Evolutionary conservation across 1,140 invertebrate genomes (phyloP), one percentile per base, ranked within the genome.

Genomic region (Armadillidium nasatum): DNA sequence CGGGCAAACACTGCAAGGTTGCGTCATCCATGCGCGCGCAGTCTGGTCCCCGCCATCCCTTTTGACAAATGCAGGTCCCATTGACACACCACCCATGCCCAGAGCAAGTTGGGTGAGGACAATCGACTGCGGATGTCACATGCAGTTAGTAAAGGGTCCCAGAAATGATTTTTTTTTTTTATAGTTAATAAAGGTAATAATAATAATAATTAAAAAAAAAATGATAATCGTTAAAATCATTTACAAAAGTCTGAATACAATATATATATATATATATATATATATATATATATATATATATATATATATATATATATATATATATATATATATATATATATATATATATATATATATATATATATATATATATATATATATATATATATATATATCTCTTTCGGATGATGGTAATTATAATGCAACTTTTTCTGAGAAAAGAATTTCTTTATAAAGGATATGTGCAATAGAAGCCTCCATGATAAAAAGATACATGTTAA

Each of bases 11-110:
- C 83, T 97, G 93, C 6, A 96, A 86, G 0, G 94, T 95, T 81
- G 96, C 93, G 83, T 94, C 94, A 83, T 97, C 94, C 87, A 93
- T 94, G 78, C 93, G 90, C 73, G 90, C 91, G 85, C 97, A 99
- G 83, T 97, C 94, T 0, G 87, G 83, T 0, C 97, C 97, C 84
- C 95, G 93, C 93, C 94, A 99, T 0, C 97, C 97, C 83, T 96
- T 95, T 84, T 97, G 97, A 85, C 97, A 99, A 45, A 96, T 90
- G 85, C 97, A 99, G n/a, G 90, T 88, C 2, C 97, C 97, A 79
- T 94, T 92, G 10, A 94, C 91, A 85, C 97, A 99, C 81, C 96
- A 94, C 15, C 97, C 97, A 83, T 99, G 95, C 11, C 92, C 92
- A 0, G 93, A 95, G 84, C 97, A 99, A 66, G 91, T 95, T 0